A percentile compares a stretch with the other conserved stretches of the same genome.
Evolutionary conservation across 2,888 invertebrate species (phyloP).

Genomic region (Lasioglossum lativentre): DNA sequence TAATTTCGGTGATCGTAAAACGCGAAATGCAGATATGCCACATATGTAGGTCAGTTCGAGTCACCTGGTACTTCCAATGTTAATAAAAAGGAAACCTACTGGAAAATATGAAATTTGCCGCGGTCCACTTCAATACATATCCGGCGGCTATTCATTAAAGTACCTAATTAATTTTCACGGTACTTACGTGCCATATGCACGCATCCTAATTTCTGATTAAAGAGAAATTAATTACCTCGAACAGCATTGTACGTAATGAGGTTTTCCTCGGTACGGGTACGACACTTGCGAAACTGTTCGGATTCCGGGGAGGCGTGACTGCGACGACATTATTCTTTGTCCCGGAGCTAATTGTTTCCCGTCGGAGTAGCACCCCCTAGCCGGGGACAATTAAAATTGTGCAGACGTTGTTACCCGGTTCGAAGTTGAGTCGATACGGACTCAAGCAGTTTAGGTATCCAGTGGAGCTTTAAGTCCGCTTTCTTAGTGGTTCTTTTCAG

Average conservation of each 20-base stretch:
- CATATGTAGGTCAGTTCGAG: not conserved
- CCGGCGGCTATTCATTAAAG: not conserved
- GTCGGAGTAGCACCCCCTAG: not conserved
- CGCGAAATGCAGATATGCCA: not conserved
- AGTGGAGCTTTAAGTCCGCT: conserved; percentile 31
- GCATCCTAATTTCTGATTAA: conserved; percentile 13
- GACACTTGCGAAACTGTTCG: not conserved
- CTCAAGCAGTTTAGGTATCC: conserved; percentile 28
- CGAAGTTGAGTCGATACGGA: conserved; percentile 33
- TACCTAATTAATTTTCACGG: not conserved
- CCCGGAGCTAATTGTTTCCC: conserved; percentile 10
- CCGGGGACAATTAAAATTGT: conserved; percentile 30
- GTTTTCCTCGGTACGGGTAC: not conserved
- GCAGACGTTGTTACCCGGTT: conserved; percentile 18
- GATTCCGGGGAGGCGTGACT: not conserved
- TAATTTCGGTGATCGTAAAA: not conserved
- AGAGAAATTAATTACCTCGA: not conserved
- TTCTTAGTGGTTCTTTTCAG: conserved; percentile 21
- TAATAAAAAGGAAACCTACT: not conserved
- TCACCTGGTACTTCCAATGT: not conserved
- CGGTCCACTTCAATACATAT: not conserved
- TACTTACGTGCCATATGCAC: not conserved
- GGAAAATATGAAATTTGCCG: not conserved
- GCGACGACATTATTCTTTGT: conserved; percentile 3
- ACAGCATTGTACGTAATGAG: conserved; percentile 1